Base-by-base conservation (phyloP, 2,797 vertebrate genomes). In the Protosalanx chinensis region DNA sequence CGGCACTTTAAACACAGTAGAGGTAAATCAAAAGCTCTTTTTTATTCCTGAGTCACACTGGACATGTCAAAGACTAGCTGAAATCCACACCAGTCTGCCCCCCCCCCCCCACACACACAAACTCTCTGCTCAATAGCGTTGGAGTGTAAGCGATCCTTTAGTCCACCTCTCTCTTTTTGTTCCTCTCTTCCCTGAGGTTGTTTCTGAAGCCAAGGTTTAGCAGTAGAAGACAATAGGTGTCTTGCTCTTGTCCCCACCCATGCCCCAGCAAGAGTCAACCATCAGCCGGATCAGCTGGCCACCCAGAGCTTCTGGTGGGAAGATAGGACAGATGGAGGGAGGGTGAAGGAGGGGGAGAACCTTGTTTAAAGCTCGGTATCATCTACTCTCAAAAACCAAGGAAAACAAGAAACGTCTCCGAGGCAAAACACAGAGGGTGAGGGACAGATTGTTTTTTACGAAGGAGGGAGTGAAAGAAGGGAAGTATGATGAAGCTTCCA, bases 141-240 rank as follows among this genome's bases (percentile, higher is more conserved):
- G 56, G 7, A 2, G 41, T 35, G 58, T 76, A 29, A 81, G 59
- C 63, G 32, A 77, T 79, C 67, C 72, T 75, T 72, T 68, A 68
- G 74, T 79, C 75, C 68, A 67, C 70, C 71, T 58, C 67, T 41
- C 13, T 57, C 8, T 68, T 29, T 4, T 29, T 4, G 6, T 72
- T 72, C 37, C 59, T 51, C 27, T 37, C 57, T 5, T 72, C 73
- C 67, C 18, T 15, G 15, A 27, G 57, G 29, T 33, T 72, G 57
- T 61, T 30, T 37, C 33, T 3, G 30, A 15, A 70, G 67, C 67
- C 63, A 58, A 33, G 53, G 30, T 65, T 60, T 29, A 16, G n/a
- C 33, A 16, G 68, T 0, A 33, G 62, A 33, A 27, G 64, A 66
- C 51, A 72, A 66, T 49, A 37, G 49, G 23, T 10, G 41, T 53